phyloP scores from a whole-genome alignment of 2,797 vertebrate genomes.

The Alectoris magna region DNA sequence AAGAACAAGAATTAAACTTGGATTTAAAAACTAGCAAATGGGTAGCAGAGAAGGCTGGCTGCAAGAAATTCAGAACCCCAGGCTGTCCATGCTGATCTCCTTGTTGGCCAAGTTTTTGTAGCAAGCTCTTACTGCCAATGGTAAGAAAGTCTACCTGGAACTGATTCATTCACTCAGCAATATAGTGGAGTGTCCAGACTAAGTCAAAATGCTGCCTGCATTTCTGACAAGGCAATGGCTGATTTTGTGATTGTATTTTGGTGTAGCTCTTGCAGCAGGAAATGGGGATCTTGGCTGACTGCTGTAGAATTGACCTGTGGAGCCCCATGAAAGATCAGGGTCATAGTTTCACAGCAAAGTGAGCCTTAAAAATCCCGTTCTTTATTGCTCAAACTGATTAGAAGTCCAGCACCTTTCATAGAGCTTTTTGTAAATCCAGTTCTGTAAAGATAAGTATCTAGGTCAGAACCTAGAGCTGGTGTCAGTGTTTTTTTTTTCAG shows the following conservation, averaged over 20 bases:
- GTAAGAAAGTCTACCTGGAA: not conserved
- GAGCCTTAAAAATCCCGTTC: conserved; percentile 11
- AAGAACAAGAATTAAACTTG: conserved; percentile 5
- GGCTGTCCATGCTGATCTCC: not conserved
- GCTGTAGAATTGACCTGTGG: not conserved
- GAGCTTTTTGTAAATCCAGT: conserved; percentile 11
- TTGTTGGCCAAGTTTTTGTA: not conserved
- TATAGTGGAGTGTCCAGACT: not conserved
- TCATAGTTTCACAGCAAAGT: not conserved
- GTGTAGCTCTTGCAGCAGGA: not conserved
- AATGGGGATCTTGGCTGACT: not conserved
- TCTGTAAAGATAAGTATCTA: conserved; percentile 31
- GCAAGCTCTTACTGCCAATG: not conserved
- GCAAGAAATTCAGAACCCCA: not conserved
- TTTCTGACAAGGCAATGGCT: not conserved
- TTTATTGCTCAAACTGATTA: conserved; percentile 10
- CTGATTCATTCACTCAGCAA: not conserved
- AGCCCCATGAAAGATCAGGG: not conserved
- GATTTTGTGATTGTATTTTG: not conserved
- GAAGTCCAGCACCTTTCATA: not conserved
- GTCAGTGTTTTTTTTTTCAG: not conserved
- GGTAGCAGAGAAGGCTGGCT: not conserved
- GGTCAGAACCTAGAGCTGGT: conserved; percentile 22
- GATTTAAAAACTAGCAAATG: conserved; percentile 6
- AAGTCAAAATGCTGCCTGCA: not conserved